These are phyloP conservation scores for Philhelius pedissequus DNA, from an alignment of 2,888 invertebrate species.

Conservation along the genomic window DNA sequence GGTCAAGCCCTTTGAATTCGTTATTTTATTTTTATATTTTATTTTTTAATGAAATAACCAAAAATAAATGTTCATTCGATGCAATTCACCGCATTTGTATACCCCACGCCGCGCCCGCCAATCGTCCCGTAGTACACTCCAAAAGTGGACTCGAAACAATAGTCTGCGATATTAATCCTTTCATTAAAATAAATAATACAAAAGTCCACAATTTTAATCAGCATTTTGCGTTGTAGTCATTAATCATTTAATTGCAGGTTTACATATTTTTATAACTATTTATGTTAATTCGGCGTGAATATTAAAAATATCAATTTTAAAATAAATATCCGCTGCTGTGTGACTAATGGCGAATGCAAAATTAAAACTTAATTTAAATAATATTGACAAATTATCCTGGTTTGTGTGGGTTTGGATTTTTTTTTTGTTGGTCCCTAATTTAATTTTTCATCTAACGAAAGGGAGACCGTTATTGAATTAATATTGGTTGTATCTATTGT, in stretches of 20 bases:
- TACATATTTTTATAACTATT: constrained; percentile 7
- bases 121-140: too few relatives aligned
- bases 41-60: constrained; percentile 19
- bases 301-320: constrained; percentile 30
- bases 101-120: not conserved
- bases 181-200: constrained; percentile 20
- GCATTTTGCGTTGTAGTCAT: not conserved
- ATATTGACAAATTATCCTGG: constrained; percentile 1
- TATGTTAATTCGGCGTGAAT: constrained; percentile 6
- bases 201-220: constrained; percentile 29
- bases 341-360: not conserved
- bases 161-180: constrained; percentile 42
- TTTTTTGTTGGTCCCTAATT: not conserved
- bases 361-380: not conserved
- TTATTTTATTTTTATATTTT: constrained; percentile 2
- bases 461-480: not conserved
- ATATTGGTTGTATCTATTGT: too few relatives aligned
- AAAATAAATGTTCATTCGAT: not conserved
- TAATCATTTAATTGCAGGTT: constrained; percentile 23
- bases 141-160: constrained; percentile 1
- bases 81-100: not conserved
- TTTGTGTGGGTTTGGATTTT: not conserved
- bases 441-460: not conserved
- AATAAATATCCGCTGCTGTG: not conserved
- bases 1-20: not conserved